Conservation (phyloP, 2,888 invertebrate species). For the Mesoligia furuncula region DNA sequence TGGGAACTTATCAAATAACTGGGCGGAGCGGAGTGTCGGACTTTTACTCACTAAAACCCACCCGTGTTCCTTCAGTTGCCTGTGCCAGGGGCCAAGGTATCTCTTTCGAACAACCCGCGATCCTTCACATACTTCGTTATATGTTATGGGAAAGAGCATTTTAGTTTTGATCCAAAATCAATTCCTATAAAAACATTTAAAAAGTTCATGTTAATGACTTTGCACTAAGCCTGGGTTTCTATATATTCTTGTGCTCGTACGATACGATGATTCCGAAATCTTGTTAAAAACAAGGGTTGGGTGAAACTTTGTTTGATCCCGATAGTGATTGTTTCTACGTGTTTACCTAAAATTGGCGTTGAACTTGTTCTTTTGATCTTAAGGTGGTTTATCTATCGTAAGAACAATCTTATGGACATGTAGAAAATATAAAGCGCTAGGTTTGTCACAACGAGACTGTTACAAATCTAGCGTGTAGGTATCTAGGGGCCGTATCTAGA, state of each 20-base stretch:
- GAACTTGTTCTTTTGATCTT: not conserved
- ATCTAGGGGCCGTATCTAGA: constrained; percentile 73
- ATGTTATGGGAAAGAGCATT: not conserved
- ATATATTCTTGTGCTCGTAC: not conserved
- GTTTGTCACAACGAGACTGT: constrained; percentile 65
- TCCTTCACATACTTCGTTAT: not conserved
- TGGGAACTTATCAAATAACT: no score
- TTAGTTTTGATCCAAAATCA: constrained; percentile 4
- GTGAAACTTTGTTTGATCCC: not conserved
- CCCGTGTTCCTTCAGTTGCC: no score
- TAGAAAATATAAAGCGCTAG: constrained; percentile 14
- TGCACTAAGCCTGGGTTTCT: constrained; percentile 1
- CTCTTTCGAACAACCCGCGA: no score
- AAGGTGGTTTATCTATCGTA: not conserved
- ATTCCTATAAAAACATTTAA: not conserved
- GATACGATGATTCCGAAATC: not conserved
- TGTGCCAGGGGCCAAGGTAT: no score
- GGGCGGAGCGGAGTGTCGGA: no score
- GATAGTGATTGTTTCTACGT: not conserved
- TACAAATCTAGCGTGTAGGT: constrained; percentile 66
- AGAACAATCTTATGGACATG: not conserved
- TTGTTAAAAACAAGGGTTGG: not conserved
- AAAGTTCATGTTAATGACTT: not conserved
- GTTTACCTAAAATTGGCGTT: not conserved
- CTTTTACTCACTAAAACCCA: no score